Evolutionary conservation across 2,888 invertebrate genomes (phyloP).

Genomic region (Lumbricus terrestris): DNA sequence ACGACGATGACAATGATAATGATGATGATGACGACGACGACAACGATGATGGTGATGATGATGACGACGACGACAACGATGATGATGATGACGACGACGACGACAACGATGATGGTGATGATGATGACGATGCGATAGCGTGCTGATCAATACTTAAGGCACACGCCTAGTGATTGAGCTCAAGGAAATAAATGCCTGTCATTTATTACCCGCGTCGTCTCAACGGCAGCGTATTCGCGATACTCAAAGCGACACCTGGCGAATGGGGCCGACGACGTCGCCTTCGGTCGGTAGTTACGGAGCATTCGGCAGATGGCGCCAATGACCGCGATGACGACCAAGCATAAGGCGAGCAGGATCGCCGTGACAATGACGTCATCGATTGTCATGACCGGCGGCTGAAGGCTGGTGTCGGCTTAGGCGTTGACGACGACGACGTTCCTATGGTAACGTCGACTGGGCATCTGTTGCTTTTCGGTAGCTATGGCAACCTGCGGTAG

Average conservation of each 20-base stretch:
- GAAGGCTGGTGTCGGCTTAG: background rate
- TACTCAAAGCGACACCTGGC: background rate
- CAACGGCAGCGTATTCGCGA: background rate
- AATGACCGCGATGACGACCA: slow-evolving; percentile 31
- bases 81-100: slow-evolving; percentile 15
- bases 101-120: background rate
- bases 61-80: background rate
- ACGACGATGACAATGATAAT: background rate
- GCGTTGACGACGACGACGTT: background rate
- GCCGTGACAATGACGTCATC: slow-evolving; percentile 41
- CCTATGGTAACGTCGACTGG: background rate
- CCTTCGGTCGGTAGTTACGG: slow-evolving; percentile 22
- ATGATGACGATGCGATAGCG: background rate
- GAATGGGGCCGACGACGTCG: background rate
- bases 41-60: background rate
- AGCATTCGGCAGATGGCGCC: slow-evolving; percentile 31
- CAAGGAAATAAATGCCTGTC: no score
- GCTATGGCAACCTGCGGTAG: background rate
- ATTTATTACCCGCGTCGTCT: background rate
- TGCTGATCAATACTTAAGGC: no score
- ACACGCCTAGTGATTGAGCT: no score
- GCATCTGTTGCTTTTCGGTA: background rate
- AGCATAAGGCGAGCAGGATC: slow-evolving; percentile 41
- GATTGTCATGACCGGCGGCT: slow-evolving; percentile 11
- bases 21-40: background rate